A percentile compares a stretch with the other conserved stretches of the same genome.
Conservation (phyloP, 2,113 vertebrate genomes). For the Cettia cetti region DNA sequence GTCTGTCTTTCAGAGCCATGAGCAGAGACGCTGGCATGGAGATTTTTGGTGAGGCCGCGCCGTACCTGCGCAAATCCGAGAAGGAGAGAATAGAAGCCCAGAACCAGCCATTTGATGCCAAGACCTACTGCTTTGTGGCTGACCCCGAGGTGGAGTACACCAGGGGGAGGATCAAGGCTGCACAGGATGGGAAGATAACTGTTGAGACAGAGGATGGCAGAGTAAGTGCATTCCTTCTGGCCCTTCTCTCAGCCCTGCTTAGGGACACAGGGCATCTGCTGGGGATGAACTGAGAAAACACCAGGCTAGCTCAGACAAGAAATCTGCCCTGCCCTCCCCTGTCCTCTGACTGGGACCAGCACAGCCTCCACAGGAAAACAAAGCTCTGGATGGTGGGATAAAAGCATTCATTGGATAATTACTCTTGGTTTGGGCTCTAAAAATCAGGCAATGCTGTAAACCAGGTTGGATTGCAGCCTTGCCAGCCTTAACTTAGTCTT, state of each 20-base stretch:
- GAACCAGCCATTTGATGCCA: slow-evolving; percentile 83
- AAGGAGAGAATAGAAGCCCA: slow-evolving; percentile 81
- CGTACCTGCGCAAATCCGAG: slow-evolving; percentile 79
- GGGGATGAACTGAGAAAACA: background rate
- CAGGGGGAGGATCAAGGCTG: slow-evolving; percentile 77
- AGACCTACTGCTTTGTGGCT: slow-evolving; percentile 79
- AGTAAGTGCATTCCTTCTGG: slow-evolving; percentile 55
- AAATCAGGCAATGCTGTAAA: background rate
- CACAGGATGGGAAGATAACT: slow-evolving; percentile 72
- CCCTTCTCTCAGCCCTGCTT: background rate
- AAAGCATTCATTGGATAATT: background rate
- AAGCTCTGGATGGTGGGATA: background rate
- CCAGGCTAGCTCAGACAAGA: background rate
- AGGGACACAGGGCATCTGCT: background rate
- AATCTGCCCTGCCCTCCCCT: background rate
- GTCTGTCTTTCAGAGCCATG: slow-evolving; percentile 67
- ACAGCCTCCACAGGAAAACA: background rate
- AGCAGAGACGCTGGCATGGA: slow-evolving; percentile 78
- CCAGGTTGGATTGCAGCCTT: background rate
- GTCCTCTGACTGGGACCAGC: background rate
- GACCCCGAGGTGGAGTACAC: slow-evolving; percentile 77
- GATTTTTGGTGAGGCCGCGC: slow-evolving; percentile 73
- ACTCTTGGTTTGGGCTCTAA: background rate
- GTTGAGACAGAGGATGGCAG: slow-evolving; percentile 78
- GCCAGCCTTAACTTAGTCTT: background rate